These are phyloP conservation scores for Ardeotis arabs DNA, from an alignment of 2,113 vertebrate genomes.

Conservation along the genomic window DNA sequence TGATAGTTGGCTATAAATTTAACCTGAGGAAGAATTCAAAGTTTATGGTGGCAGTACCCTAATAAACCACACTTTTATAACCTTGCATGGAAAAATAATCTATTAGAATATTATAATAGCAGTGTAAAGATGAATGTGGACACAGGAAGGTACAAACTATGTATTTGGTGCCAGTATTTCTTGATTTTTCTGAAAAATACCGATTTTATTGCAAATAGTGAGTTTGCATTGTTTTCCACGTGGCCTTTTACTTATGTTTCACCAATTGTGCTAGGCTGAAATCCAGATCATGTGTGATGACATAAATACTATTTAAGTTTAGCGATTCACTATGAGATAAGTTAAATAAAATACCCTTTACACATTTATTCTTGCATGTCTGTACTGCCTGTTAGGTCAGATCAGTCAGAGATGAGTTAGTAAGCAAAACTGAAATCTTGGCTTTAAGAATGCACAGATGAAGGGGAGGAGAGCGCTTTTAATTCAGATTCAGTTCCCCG, in stretches of 20 bases:
- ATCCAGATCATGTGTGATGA: not conserved
- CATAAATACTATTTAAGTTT: not conserved
- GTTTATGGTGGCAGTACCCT: not conserved
- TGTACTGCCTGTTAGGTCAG: not conserved
- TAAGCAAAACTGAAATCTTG: not conserved
- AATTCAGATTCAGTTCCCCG: not conserved
- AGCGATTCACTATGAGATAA: not conserved
- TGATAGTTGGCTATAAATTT: conserved; percentile 42
- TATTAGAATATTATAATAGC: not conserved
- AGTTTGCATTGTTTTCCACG: not conserved
- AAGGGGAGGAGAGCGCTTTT: not conserved
- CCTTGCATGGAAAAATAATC: not conserved
- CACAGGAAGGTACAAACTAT: not conserved
- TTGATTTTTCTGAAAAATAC: not conserved
- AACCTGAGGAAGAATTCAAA: not conserved
- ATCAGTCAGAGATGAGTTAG: not conserved
- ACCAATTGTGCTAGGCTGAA: not conserved
- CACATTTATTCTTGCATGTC: not conserved
- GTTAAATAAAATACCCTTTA: not conserved
- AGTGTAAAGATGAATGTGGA: not conserved
- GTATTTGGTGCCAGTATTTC: not conserved
- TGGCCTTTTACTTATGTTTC: not conserved
- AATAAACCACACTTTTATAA: conserved; percentile 55
- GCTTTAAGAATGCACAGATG: conserved; percentile 13
- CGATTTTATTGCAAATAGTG: not conserved